Evolutionary conservation across 1,140 invertebrate species (phyloP).

Genomic region (Philotrypesis tridentata): DNA sequence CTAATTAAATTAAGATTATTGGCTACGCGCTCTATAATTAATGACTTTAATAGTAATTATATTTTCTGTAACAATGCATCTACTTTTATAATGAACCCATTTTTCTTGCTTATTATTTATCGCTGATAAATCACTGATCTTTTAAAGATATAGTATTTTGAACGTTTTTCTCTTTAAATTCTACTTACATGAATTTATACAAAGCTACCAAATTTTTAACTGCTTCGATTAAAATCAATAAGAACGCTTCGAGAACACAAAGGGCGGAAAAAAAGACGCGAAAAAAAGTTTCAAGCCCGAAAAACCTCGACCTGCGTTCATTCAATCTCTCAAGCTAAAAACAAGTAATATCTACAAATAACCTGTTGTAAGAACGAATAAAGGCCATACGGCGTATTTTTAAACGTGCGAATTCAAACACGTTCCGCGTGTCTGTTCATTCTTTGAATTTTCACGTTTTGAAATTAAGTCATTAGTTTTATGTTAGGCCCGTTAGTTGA

Average conservation of each 20-base stretch:
- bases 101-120: background rate
- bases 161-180: no score
- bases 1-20: background rate
- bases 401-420: background rate
- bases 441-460: background rate
- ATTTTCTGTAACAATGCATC: background rate
- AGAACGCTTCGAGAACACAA: background rate
- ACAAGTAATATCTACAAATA: conserved; percentile 37
- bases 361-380: conserved; percentile 2
- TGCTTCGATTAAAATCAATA: conserved; percentile 14
- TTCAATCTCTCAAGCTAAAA: conserved; percentile 7
- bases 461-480: no score
- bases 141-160: no score
- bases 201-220: no score
- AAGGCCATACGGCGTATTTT: conserved; percentile 33
- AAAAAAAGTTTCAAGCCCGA: conserved; percentile 39
- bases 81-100: background rate
- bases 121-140: background rate
- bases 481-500: no score
- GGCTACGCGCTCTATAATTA: background rate
- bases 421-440: background rate
- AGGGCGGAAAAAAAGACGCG: background rate
- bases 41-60: background rate
- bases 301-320: conserved; percentile 19
- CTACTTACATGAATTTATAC: no score